phyloP scores from a whole-genome alignment of 2,888 invertebrate genomes.

The Syrphus vitripennis region DNA sequence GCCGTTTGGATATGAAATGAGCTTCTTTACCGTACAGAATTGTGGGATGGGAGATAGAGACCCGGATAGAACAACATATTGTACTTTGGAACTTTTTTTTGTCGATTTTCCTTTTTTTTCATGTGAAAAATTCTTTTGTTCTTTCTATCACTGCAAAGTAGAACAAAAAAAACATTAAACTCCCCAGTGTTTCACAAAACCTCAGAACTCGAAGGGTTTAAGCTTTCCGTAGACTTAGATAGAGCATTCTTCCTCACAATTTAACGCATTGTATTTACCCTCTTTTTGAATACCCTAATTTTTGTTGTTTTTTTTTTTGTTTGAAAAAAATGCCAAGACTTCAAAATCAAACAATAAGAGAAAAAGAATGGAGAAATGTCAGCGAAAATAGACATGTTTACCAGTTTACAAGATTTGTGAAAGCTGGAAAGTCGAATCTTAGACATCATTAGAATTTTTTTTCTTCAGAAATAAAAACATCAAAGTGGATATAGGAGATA shows the following conservation, averaged over 20 bases:
- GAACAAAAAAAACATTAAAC: neutral
- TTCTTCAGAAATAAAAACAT: neutral
- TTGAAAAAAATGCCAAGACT: conserved; percentile 13
- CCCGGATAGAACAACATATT: conserved; percentile 34
- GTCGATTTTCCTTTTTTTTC: conserved; percentile 10
- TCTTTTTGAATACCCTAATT: conserved; percentile 13
- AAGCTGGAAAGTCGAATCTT: conserved; percentile 22
- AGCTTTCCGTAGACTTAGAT: neutral
- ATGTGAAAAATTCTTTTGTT: conserved; percentile 1
- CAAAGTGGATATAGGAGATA: neutral
- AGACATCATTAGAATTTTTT: conserved; percentile 22
- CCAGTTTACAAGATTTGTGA: conserved; percentile 24
- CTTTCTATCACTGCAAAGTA: neutral
- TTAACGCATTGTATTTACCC: conserved; percentile 41
- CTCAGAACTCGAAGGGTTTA: neutral
- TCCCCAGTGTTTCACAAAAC: neutral
- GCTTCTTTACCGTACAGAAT: neutral
- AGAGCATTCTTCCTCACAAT: conserved; percentile 35
- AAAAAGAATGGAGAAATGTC: neutral
- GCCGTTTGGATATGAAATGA: conserved; percentile 3
- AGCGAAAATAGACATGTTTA: conserved; percentile 49
- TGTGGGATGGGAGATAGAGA: neutral
- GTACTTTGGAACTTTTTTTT: neutral
- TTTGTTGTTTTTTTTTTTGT: neutral
- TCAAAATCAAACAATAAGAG: conserved; percentile 25